Evolutionary conservation across 2,888 invertebrate genomes (phyloP), one percentile per base, ranked within the genome.

Genomic region (Cyaniris semiargus): DNA sequence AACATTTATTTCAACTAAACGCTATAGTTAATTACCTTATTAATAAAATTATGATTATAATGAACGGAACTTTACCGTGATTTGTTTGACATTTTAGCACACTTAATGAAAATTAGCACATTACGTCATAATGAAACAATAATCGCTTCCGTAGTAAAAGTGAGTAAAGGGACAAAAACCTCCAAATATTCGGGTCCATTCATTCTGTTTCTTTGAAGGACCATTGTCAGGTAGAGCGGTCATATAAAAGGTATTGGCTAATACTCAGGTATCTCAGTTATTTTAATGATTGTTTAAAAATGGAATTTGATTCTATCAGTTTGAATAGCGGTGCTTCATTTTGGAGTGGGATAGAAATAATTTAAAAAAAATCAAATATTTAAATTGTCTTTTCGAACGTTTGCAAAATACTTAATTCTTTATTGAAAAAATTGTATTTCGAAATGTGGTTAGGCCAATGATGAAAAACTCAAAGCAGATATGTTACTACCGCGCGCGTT

Each of bases 131-230:
- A 66, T 66, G 27, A 15, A 66, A 23, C 27, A 60, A 60, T 66
- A 27, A 66, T 66, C 23, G 66, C 27, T 23, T 15, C 15, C 15
- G 66, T 66, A 66, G 66, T 66, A 66, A 66, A 10, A 27, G 23
- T 27, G 27, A 66, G 27, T 66, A 66, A 27, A 5, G 66, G 27
- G 31, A 66, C 4, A 66, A 66, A 27, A 66, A 66, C 15, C 27
- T 66, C 66, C 66, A 66, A 66, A 66, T 27, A 66, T 66, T 31
- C 7, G 31, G 15, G 66, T 3, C 66, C 66, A 66, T 66, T 66
- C 66, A 76, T 66, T 66, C 76, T 38, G 58, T 66, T 76, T 76
- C 76, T 66, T 76, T 66, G 76, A 76, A 76, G 76, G 76, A 66
- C 34, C 76, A 76, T 66, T 76, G 60, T 76, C 76, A 76, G 76